Evolutionary conservation across 2,113 vertebrate species (phyloP), one percentile per base, ranked within the genome.

Genomic region (Clinocottus analis): DNA sequence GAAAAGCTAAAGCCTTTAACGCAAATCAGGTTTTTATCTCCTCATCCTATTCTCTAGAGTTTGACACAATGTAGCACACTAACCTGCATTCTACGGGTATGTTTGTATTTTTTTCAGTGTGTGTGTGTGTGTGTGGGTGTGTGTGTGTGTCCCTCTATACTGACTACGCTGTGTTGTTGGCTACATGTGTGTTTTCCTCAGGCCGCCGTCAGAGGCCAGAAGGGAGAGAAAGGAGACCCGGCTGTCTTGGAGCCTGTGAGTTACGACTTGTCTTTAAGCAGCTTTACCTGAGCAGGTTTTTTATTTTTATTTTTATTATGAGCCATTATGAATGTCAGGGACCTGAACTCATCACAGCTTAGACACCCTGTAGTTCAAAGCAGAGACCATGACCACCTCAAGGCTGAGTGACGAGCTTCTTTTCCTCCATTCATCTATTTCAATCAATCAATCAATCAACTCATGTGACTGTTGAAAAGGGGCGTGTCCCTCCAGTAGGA

Each of bases 171-270:
- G 80, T 93, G 89, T 82, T 95, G 93, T 93, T 94, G 94, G 93
- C 92, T 95, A 94, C 93, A 93, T 96, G 92, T 96, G 87, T 97
- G 95, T 95, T 92, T 95, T 92, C 92, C 92, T 92, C 96, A 98
- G 97, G 93, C 92, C 58, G 87, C 93, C n/a, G 77, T 95, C 85
- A 94, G 91, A 75, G 96, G 94, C 75, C 80, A 93, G 71, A 98
- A 98, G 87, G 97, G 97, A 90, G 96, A 98, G 76, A 97, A 98
- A 78, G 97, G 97, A 51, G 96, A 97, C 0, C 94, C 97, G 7
- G 97, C 97, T 0, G 95, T 96, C 53, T 62, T 98, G 59, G 97
- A 98, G 79, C 95, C 97, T 78, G 97, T 98, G 89, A 96, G 97
- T 97, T 21, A 3, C 21, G 41, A 1, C 43, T 2, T 60, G 2